phyloP scores from a whole-genome alignment of 2,888 invertebrate genomes.

The Orchesella flavescens region DNA sequence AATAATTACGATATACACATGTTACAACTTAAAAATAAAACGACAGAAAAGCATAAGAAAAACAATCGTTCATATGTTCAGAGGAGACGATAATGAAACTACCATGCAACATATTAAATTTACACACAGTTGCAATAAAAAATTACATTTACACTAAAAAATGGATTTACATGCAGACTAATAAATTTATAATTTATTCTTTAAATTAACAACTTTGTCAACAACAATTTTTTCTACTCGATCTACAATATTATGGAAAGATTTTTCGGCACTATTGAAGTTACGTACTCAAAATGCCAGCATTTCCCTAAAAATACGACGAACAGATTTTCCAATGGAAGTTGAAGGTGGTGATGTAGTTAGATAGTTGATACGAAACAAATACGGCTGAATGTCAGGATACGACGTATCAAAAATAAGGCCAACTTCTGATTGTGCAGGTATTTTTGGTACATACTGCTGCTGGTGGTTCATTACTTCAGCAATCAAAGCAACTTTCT shows the following conservation, averaged over 20 bases:
- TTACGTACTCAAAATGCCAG: slow-evolving; percentile 75
- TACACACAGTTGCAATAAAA: not conserved
- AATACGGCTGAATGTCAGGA: slow-evolving; percentile 95
- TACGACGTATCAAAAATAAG: slow-evolving; percentile 95
- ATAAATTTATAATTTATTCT: no score
- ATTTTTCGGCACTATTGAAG: slow-evolving; percentile 15
- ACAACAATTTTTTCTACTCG: not conserved
- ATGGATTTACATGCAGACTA: slow-evolving; percentile 36
- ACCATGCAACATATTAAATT: not conserved
- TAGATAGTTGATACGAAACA: slow-evolving; percentile 85
- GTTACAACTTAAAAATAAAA: slow-evolving; percentile 8
- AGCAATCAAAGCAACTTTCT: slow-evolving; percentile 94
- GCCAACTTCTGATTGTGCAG: slow-evolving; percentile 91
- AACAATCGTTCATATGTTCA: not conserved
- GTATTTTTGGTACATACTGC: slow-evolving; percentile 98
- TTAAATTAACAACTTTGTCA: not conserved
- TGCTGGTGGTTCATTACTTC: slow-evolving; percentile 95
- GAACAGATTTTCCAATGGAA: slow-evolving; percentile 90
- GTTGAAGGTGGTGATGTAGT: slow-evolving; percentile 78
- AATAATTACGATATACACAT: no score
- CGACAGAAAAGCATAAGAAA: slow-evolving; percentile 30
- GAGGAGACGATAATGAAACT: not conserved
- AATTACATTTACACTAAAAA: not conserved
- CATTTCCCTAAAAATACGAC: slow-evolving; percentile 91
- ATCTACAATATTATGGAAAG: slow-evolving; percentile 21